Base-by-base conservation (phyloP, 1,140 invertebrate genomes). In the Formica selysi region DNA sequence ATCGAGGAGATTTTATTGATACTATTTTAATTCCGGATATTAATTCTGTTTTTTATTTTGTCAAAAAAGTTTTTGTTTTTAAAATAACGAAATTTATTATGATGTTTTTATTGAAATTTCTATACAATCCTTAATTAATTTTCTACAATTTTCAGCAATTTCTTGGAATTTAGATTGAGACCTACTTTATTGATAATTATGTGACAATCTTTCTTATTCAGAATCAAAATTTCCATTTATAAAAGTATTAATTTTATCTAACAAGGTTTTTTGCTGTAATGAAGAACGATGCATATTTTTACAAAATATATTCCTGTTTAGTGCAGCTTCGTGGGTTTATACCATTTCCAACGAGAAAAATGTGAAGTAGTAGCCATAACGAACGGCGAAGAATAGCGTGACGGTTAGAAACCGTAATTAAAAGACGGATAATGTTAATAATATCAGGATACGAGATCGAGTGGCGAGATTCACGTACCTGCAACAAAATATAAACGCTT, bases 351-450 rank as follows among this genome's bases (percentile, higher is more conserved):
- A 32, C 51, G 16, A 67, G 22, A 67, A 67, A n/a, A 32, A 78
- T 51, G n/a, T 26, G 0, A 78, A 78, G 0, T 48, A 29, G 32
- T 10, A 57, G 2, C 1, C 38, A 2, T 78, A 26, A 78, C 59
- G 26, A 16, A 6, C 10, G 19, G 13, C 7, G 19, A 7, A 79
- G n/a, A 67, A 51, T 65, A 65, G 19, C 26, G 10, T 64, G 26
- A 65, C 41, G 29, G 4, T 67, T 67, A 67, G 29, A 67, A 79
- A 79, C 2, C 44, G 1, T 38, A 79, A 79, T 79, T 68, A 11
- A 51, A 79, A 68, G 22, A 51, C 54, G 2, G 22, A 61, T 57
- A 67, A 67, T 68, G 4, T 38, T 68, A 68, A 79, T 13, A 51
- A 22, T 13, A 65, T 44, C 16, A 70, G 10, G 16, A 32, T 44